Evolutionary conservation across 2,888 invertebrate genomes (phyloP).

Genomic region (Lissocephala sabroskyi): DNA sequence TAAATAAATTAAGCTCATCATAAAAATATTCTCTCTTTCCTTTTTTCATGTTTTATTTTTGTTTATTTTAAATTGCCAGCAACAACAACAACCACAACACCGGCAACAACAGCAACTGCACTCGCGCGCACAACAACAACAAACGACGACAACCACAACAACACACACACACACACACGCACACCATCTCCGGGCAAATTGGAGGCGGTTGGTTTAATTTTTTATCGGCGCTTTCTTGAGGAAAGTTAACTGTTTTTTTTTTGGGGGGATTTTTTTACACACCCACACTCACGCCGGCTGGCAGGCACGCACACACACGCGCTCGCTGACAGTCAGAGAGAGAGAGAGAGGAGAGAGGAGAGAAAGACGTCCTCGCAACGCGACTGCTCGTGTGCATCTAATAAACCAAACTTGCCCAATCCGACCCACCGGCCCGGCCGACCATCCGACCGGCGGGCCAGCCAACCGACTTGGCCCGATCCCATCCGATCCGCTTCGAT

Average conservation of each 20-base stretch:
- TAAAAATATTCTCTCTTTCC: too few relatives aligned
- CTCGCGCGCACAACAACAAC: background rate
- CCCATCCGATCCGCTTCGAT: conserved; percentile 2
- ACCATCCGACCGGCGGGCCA: conserved; percentile 20
- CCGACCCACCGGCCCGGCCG: conserved; percentile 23
- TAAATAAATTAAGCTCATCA: too few relatives aligned
- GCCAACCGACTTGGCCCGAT: conserved; percentile 20
- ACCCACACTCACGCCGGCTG: conserved; percentile 12
- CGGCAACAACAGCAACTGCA: background rate
- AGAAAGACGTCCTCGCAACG: conserved; percentile 70
- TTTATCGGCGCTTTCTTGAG: too few relatives aligned
- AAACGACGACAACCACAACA: too few relatives aligned
- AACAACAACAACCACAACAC: too few relatives aligned
- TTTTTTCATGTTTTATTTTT: background rate
- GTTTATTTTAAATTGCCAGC: background rate
- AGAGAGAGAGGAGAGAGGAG: too few relatives aligned
- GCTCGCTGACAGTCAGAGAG: background rate
- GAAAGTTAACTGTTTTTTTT: too few relatives aligned
- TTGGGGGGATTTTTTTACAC: too few relatives aligned
- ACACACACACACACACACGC: conserved; percentile 2
- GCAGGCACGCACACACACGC: background rate
- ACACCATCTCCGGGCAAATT: background rate
- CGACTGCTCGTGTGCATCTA: conserved; percentile 73
- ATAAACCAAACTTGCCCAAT: conserved; percentile 67
- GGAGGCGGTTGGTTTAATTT: too few relatives aligned